phyloP scores from a whole-genome alignment of 1,140 invertebrate genomes.

The Pachyrhynchus sulphureomaculatus region DNA sequence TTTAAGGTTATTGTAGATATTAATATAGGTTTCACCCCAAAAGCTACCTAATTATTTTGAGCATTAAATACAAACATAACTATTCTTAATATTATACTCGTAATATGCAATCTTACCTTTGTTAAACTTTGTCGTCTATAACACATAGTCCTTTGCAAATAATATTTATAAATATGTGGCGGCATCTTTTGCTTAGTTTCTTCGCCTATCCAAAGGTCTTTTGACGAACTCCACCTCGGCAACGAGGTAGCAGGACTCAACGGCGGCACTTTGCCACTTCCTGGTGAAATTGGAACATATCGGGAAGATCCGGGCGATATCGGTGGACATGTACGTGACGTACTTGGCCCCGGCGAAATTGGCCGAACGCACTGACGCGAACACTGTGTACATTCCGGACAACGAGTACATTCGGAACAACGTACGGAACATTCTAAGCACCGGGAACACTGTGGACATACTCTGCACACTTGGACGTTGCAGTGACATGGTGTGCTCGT shows the following conservation, averaged over 20 bases:
- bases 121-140: conserved; percentile 56
- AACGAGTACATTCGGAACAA: conserved; percentile 3
- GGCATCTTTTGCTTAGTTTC: conserved; percentile 65
- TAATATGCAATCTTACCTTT: conserved; percentile 56
- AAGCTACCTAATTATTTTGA: background rate
- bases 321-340: conserved; percentile 38
- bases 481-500: conserved; percentile 21
- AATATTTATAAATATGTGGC: conserved; percentile 69
- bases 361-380: conserved; percentile 37
- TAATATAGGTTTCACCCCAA: too few species aligned
- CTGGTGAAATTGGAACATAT: conserved; percentile 33
- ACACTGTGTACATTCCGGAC: conserved; percentile 33
- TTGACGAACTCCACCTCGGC: conserved; percentile 24
- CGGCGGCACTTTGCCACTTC: conserved; percentile 10
- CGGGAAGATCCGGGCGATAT: conserved; percentile 13
- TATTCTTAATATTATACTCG: background rate
- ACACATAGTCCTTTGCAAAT: conserved; percentile 59
- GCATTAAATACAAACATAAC: background rate
- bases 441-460: conserved; percentile 18
- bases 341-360: conserved; percentile 44
- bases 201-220: conserved; percentile 65
- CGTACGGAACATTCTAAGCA: conserved; percentile 25
- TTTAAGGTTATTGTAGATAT: too few species aligned
- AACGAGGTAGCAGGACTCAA: conserved; percentile 41
- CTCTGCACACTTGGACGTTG: conserved; percentile 17